Conservation (phyloP, 2,797 vertebrate genomes). For the Centropyge bicolor region DNA sequence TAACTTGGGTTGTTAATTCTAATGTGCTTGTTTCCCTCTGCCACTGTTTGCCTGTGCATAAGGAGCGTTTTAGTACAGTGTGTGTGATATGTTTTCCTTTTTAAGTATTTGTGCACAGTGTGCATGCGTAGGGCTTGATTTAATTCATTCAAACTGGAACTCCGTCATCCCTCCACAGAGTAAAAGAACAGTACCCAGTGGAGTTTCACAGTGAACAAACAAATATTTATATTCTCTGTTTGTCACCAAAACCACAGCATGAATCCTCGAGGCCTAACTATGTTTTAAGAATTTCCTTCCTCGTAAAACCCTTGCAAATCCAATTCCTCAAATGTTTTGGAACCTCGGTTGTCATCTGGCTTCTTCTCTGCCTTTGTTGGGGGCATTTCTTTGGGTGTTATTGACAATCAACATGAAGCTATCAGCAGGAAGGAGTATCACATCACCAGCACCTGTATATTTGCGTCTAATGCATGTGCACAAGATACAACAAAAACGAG, state of each 20-base stretch:
- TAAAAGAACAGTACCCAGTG: background rate
- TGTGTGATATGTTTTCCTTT: background rate
- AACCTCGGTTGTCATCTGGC: background rate
- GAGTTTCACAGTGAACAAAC: conserved; percentile 10
- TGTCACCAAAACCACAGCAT: background rate
- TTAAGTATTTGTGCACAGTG: background rate
- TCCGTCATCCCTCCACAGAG: background rate
- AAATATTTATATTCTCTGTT: background rate
- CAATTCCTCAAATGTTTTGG: background rate
- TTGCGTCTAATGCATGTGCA: background rate
- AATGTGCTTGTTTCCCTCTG: background rate
- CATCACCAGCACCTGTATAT: background rate
- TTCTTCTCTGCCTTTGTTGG: background rate
- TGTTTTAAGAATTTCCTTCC: background rate
- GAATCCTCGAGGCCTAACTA: background rate
- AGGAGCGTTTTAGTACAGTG: background rate
- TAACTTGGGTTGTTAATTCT: conserved; percentile 21
- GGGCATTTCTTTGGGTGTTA: background rate
- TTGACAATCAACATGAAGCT: background rate
- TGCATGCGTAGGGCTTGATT: background rate
- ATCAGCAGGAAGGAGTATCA: background rate
- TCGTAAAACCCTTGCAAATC: background rate
- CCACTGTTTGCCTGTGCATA: background rate
- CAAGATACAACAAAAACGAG: background rate
- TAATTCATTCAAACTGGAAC: conserved; percentile 2